Evolutionary conservation across 1,140 invertebrate species (phyloP), one percentile per base, ranked within the genome.

Genomic region (Frieseomelitta varia): DNA sequence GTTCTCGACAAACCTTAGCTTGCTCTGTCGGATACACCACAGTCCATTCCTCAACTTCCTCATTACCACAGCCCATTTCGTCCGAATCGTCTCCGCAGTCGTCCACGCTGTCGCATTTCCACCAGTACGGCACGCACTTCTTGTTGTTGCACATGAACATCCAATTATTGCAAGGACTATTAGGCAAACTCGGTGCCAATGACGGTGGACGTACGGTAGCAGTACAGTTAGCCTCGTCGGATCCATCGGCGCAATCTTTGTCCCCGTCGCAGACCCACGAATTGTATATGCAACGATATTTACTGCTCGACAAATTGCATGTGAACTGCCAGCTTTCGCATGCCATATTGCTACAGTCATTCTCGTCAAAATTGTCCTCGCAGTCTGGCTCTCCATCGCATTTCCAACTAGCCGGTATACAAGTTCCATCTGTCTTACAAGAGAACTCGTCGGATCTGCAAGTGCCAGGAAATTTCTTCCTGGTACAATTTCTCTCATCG

Each of bases 51-150:
- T 87, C 55, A 0, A 17, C 39, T 0, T 93, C 93, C 0, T 84
- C 67, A 0, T 95, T 75, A 82, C 93, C 95, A 88, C 97, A 97
- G 0, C 96, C 97, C 6, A 95, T 85, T 91, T 98, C 98, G 91
- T 99, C 98, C 0, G 97, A 97, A 61, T 95, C 94, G 92, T 99
- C 98, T 0, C 95, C 96, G 89, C 98, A 99, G 90, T 98, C 98
- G 84, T 97, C 93, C 6, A 97, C 96, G 47, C 94, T 95, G 85
- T 97, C 97, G 87, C 96, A 96, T 85, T 97, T 96, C 97, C 98
- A 98, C 97, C 97, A 97, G 71, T 96, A 96, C 0, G 98, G 97
- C 71, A 99, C 96, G 91, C 98, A 99, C 82, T 97, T 97, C 21
- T 96, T 95, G 89, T 97, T 97, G 19, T 94, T 93, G 91, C 97